A percentile compares a stretch with the other conserved stretches of the same genome.
These are phyloP conservation scores for Hoplodrina blanda DNA, from an alignment of 2,888 invertebrate species.

Conservation along the genomic window DNA sequence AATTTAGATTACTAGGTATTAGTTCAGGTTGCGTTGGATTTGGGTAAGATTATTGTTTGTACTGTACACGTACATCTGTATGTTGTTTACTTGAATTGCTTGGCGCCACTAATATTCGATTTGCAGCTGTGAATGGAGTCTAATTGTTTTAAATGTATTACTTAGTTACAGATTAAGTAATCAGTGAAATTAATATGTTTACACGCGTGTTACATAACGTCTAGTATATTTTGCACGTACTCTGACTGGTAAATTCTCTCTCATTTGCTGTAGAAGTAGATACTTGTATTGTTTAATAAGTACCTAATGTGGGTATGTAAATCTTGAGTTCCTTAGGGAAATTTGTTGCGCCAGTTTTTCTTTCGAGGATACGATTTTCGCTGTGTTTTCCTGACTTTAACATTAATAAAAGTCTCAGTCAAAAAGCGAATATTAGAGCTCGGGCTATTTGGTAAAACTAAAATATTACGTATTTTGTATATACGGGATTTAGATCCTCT, in stretches of 20 bases:
- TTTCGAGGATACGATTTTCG: constrained; percentile 4
- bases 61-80: constrained; percentile 24
- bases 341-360: constrained; percentile 21
- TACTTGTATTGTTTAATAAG: constrained; percentile 22
- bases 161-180: constrained; percentile 31
- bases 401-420: background rate
- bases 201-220: constrained; percentile 10
- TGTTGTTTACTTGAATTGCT: constrained; percentile 34
- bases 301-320: constrained; percentile 23
- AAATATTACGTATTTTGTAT: too few relatives aligned
- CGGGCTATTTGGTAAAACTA: background rate
- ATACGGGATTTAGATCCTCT: too few relatives aligned
- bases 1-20: constrained; percentile 70
- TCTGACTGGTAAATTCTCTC: background rate
- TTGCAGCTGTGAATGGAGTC: constrained; percentile 14
- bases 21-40: constrained; percentile 59
- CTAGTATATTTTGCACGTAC: background rate
- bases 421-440: background rate
- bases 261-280: constrained; percentile 3
- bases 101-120: constrained; percentile 28
- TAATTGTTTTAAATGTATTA: constrained; percentile 39
- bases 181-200: constrained; percentile 26
- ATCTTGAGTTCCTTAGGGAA: constrained; percentile 34
- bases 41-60: constrained; percentile 56
- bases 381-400: background rate